phyloP scores from a whole-genome alignment of 1,140 invertebrate species.

The Ostrea denselamellosa region DNA sequence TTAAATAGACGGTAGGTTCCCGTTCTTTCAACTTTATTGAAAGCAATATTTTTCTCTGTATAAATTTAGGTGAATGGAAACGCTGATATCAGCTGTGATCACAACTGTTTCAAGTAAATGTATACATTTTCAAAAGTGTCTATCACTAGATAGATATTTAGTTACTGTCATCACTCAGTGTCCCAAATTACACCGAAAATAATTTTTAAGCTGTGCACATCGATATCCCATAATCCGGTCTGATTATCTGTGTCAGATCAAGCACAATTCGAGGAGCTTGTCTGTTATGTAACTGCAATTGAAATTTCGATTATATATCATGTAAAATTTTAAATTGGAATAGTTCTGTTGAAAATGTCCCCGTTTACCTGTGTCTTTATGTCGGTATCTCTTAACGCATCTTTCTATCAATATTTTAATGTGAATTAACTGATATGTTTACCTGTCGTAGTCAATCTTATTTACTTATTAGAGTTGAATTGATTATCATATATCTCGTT shows the following conservation, averaged over 20 bases:
- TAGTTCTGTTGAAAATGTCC: background rate
- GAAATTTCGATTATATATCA: slow-evolving; percentile 31
- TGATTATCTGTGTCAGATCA: slow-evolving; percentile 16
- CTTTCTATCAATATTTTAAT: background rate
- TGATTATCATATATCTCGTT: background rate
- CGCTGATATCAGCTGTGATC: background rate
- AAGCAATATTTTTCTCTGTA: background rate
- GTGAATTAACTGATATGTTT: background rate
- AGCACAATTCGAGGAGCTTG: background rate
- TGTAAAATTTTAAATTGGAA: slow-evolving; percentile 12
- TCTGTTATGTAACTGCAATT: background rate
- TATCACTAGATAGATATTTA: background rate
- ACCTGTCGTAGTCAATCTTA: background rate
- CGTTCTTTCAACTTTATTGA: background rate
- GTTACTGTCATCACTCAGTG: background rate
- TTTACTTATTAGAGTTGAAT: background rate
- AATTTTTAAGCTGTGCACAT: background rate
- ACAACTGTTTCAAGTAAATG: background rate
- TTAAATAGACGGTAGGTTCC: background rate
- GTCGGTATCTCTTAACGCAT: background rate
- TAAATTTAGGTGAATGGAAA: slow-evolving; percentile 2
- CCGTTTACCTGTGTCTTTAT: background rate
- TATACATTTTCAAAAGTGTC: background rate
- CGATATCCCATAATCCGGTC: background rate
- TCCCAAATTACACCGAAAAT: slow-evolving; percentile 23